These are phyloP conservation scores for Varanus komodoensis DNA, from an alignment of 2,113 vertebrate species.

Conservation along the genomic window DNA sequence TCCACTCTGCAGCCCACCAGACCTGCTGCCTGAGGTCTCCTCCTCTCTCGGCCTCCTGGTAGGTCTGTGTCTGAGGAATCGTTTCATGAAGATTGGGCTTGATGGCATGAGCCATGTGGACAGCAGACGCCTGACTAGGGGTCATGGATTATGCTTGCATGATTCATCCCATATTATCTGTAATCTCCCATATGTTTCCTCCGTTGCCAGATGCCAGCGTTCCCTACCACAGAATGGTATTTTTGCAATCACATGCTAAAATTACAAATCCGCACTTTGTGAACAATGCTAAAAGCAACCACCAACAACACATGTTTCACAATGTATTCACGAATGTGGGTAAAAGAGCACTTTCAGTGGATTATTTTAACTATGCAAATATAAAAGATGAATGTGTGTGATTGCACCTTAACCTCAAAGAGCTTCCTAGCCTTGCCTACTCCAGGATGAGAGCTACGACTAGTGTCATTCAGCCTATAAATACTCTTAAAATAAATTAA, in stretches of 20 bases:
- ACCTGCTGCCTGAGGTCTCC: too few species aligned
- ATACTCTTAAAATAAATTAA: neutral
- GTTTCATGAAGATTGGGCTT: too few species aligned
- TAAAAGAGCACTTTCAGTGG: constrained; percentile 8
- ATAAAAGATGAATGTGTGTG: neutral
- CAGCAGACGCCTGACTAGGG: neutral
- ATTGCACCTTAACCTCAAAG: neutral
- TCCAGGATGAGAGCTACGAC: too few species aligned
- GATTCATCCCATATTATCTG: neutral
- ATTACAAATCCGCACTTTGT: neutral
- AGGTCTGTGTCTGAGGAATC: too few species aligned
- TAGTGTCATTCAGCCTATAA: neutral
- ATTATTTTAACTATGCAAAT: neutral
- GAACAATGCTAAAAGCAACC: neutral
- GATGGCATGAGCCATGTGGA: neutral
- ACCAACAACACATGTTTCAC: neutral
- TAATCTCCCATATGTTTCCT: neutral
- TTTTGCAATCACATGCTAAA: neutral
- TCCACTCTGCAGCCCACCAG: too few species aligned
- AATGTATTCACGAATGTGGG: neutral
- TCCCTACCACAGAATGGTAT: neutral
- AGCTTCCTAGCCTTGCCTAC: neutral
- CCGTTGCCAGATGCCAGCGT: neutral
- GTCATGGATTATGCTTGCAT: neutral
- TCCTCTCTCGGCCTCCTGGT: too few species aligned